A percentile compares a stretch with the other conserved stretches of the same genome.
phyloP scores from a whole-genome alignment of 2,113 vertebrate species.

The Notiomystis cincta region DNA sequence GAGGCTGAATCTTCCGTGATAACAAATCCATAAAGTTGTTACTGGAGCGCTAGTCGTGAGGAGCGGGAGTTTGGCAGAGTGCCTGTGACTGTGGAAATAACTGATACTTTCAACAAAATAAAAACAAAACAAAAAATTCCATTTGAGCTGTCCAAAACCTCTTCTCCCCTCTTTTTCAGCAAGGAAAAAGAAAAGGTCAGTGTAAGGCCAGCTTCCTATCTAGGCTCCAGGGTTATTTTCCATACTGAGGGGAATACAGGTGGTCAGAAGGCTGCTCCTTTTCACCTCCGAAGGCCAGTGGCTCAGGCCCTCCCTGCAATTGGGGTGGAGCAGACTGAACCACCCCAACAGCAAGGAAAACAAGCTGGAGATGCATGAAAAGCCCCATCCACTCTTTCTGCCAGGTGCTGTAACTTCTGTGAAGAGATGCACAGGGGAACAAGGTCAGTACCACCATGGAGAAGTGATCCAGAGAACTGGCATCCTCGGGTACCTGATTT shows the following conservation, averaged over 20 bases:
- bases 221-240: not conserved
- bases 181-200: not conserved
- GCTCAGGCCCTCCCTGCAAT: not conserved
- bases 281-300: not conserved
- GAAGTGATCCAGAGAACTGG: not conserved
- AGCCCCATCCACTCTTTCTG: not conserved
- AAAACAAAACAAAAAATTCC: not conserved
- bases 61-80: not conserved
- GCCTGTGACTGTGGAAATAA: not conserved
- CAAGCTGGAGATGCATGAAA: not conserved
- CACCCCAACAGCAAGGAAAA: rapidly evolving
- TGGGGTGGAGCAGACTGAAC: not conserved
- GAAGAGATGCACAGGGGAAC: not conserved
- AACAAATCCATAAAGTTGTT: not conserved
- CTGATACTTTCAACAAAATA: not conserved
- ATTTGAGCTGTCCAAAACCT: not conserved
- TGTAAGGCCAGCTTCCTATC: not conserved
- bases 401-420: not conserved
- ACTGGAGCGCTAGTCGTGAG: not conserved
- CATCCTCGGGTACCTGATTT: not conserved
- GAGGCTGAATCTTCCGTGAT: not conserved
- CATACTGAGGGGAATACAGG: not conserved
- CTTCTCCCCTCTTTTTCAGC: not conserved
- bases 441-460: not conserved
- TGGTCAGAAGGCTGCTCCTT: not conserved